Evolutionary conservation across 2,888 invertebrate genomes (phyloP).

Genomic region (Andrena fulva): DNA sequence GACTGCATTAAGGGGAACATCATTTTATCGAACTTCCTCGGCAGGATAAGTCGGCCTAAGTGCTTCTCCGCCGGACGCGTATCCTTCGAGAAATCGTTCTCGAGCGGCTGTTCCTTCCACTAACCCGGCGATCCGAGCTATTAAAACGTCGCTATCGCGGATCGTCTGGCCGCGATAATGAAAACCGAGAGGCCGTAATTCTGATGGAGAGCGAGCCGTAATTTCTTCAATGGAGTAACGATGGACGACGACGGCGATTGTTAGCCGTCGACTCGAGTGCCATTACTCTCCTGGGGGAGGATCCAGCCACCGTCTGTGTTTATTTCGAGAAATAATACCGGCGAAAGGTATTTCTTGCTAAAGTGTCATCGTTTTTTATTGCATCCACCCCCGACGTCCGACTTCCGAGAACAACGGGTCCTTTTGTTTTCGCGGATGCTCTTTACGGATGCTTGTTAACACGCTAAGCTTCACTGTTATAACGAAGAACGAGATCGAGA

Average conservation of each 20-base stretch:
- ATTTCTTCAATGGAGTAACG: slow-evolving; percentile 46
- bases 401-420: slow-evolving; percentile 8
- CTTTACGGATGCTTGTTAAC: neutral
- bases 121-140: slow-evolving; percentile 62
- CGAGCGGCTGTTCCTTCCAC: slow-evolving; percentile 1
- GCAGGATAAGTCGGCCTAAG: slow-evolving; percentile 14
- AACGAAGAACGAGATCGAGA: neutral
- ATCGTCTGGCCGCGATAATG: slow-evolving; percentile 59
- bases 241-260: slow-evolving; percentile 33
- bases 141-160: slow-evolving; percentile 66
- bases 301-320: slow-evolving; percentile 9
- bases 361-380: neutral
- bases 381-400: neutral
- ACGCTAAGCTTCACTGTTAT: neutral
- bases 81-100: slow-evolving; percentile 33
- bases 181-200: slow-evolving; percentile 53
- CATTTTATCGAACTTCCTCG: slow-evolving; percentile 23
- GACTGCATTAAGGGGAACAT: slow-evolving; percentile 12
- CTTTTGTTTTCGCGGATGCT: neutral
- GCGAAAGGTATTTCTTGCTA: slow-evolving; percentile 1
- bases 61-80: slow-evolving; percentile 1
- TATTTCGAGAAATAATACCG: neutral
- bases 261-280: slow-evolving; percentile 23
- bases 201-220: slow-evolving; percentile 29
- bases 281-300: slow-evolving; percentile 8